A percentile compares a stretch with the other conserved stretches of the same genome.
These are phyloP conservation scores for Oreocharis arfaki DNA, from an alignment of 2,113 vertebrate species.

Conservation along the genomic window DNA sequence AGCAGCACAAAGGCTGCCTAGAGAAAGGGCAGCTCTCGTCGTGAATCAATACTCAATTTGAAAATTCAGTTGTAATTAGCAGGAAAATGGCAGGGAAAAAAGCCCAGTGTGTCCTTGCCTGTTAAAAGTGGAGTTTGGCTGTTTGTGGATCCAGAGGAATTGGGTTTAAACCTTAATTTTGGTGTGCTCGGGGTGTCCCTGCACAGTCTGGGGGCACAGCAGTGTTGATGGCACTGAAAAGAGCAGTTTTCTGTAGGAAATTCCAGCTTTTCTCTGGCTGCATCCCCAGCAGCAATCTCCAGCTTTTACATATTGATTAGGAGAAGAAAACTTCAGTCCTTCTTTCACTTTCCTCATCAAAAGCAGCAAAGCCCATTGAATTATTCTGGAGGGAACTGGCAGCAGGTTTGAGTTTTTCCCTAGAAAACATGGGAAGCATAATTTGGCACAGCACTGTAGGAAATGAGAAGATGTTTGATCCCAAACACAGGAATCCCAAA, in stretches of 20 bases:
- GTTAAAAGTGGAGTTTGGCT: not conserved
- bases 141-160: not conserved
- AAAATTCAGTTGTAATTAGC: not conserved
- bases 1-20: not conserved
- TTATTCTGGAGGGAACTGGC: not conserved
- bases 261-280: not conserved
- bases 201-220: not conserved
- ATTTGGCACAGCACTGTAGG: not conserved
- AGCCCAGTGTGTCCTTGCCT: not conserved
- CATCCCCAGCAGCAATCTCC: not conserved
- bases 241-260: not conserved
- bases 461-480: not conserved
- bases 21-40: not conserved
- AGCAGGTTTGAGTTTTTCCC: not conserved
- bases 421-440: not conserved
- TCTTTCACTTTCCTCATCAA: not conserved
- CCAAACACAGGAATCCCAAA: not conserved
- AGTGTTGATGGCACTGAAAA: not conserved
- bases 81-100: not conserved
- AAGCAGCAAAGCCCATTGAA: not conserved
- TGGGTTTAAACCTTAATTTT: not conserved
- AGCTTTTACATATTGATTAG: not conserved
- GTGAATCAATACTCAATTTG: not conserved
- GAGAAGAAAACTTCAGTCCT: not conserved
- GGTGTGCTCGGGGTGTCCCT: not conserved